Conservation (phyloP, 2,888 invertebrate genomes). For the Arge pagana region DNA sequence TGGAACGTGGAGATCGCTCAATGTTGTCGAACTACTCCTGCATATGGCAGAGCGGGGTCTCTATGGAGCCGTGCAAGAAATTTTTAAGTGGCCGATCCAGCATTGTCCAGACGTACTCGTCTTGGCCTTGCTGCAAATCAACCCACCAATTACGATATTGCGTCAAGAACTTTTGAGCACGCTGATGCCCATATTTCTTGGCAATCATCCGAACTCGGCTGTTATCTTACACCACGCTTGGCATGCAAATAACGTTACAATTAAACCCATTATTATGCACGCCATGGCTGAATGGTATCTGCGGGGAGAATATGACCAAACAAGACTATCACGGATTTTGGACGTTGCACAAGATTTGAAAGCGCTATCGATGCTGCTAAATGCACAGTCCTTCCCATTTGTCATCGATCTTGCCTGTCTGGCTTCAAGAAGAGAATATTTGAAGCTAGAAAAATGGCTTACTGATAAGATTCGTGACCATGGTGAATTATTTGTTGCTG, state of each 20-base stretch:
- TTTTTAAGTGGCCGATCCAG: conserved; percentile 89
- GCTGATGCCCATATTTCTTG: conserved; percentile 90
- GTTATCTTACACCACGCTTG: conserved; percentile 96
- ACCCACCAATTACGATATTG: conserved; percentile 75
- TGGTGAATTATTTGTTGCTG: conserved; percentile 86
- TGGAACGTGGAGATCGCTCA: conserved; percentile 90
- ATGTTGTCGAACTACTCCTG: conserved; percentile 86
- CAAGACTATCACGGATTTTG: conserved; percentile 88
- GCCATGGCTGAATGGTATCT: conserved; percentile 98
- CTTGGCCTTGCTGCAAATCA: conserved; percentile 85
- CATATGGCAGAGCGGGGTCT: conserved; percentile 87
- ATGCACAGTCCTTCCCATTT: conserved; percentile 91
- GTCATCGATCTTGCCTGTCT: conserved; percentile 97
- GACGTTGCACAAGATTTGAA: conserved; percentile 96
- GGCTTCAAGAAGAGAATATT: conserved; percentile 93
- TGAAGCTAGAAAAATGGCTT: conserved; percentile 98
- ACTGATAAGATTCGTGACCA: conserved; percentile 96
- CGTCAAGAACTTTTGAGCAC: conserved; percentile 86
- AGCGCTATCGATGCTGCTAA: conserved; percentile 88
- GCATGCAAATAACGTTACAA: conserved; percentile 77
- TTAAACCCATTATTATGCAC: conserved; percentile 88
- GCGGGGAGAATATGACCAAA: conserved; percentile 90
- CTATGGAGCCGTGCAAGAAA: conserved; percentile 80
- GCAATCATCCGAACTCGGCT: conserved; percentile 94
- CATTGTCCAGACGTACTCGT: conserved; percentile 94